Evolutionary conservation across 2,113 vertebrate genomes (phyloP).

Genomic region (Platysternon megacephalum): DNA sequence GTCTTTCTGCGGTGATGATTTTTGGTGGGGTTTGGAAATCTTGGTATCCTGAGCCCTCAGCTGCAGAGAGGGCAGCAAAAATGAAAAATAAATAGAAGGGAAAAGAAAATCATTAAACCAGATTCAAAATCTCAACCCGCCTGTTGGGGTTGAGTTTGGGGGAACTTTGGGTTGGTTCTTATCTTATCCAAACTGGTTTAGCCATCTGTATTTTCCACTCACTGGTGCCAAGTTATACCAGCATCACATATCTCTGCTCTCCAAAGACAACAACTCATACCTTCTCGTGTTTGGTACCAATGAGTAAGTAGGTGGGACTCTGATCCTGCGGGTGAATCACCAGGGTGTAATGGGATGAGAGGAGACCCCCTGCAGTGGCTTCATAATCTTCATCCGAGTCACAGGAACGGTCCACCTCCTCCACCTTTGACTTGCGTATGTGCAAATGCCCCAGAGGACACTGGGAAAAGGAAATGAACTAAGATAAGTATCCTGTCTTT

Average conservation of each 20-base stretch:
- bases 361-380: conserved; percentile 82
- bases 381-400: conserved; percentile 94
- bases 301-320: conserved; percentile 90
- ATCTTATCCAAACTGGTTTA: background rate
- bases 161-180: background rate
- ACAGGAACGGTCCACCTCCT: conserved; percentile 91
- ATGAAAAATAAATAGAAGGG: background rate
- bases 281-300: conserved; percentile 92
- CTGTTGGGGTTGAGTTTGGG: background rate
- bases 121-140: background rate
- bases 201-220: background rate
- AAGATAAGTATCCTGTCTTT: background rate
- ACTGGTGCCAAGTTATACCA: background rate
- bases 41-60: background rate
- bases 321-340: conserved; percentile 89
- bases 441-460: conserved; percentile 87
- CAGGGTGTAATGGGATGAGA: conserved; percentile 88
- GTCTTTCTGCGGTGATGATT: background rate
- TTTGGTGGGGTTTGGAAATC: background rate
- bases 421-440: conserved; percentile 83
- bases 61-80: background rate
- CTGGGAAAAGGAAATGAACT: conserved; percentile 58
- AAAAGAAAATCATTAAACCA: background rate
- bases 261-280: conserved; percentile 61
- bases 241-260: background rate